Evolutionary conservation across 2,113 vertebrate species (phyloP).

Genomic region (Larimichthys crocea): DNA sequence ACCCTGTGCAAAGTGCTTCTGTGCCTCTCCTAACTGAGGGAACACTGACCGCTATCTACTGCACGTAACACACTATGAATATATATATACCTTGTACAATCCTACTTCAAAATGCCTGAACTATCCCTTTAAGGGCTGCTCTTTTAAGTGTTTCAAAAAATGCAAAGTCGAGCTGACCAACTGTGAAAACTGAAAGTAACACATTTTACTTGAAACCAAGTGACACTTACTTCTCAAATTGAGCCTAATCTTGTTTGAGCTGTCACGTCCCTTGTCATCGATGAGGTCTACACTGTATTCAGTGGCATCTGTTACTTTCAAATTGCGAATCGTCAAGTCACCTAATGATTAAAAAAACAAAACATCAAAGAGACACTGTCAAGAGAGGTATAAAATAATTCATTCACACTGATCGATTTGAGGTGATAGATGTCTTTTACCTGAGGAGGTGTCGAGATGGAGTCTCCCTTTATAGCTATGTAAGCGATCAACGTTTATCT

Average conservation of each 20-base stretch:
- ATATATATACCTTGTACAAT: no score
- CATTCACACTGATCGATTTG: not conserved
- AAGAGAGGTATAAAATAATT: not conserved
- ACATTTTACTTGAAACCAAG: not conserved
- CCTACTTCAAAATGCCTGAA: no score
- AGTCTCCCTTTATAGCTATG: slow-evolving; percentile 32
- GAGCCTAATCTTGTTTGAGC: not conserved
- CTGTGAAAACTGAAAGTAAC: not conserved
- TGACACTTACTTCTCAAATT: slow-evolving; percentile 56
- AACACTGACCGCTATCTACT: no score
- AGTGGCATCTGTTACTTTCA: not conserved
- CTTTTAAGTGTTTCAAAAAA: no score
- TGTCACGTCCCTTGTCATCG: rapidly evolving
- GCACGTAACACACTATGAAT: no score
- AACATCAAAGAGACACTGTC: rapidly evolving
- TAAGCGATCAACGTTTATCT: rapidly evolving
- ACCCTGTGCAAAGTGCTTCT: no score
- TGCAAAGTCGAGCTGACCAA: not conserved
- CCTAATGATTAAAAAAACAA: slow-evolving; percentile 39
- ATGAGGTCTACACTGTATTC: slow-evolving; percentile 35
- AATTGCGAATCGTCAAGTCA: slow-evolving; percentile 61
- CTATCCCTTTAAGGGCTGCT: not conserved
- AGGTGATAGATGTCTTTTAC: slow-evolving; percentile 12
- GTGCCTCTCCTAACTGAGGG: no score
- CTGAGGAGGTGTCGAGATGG: not conserved